phyloP scores from a whole-genome alignment of 1,140 invertebrate species.

The Triops longicaudatus region DNA sequence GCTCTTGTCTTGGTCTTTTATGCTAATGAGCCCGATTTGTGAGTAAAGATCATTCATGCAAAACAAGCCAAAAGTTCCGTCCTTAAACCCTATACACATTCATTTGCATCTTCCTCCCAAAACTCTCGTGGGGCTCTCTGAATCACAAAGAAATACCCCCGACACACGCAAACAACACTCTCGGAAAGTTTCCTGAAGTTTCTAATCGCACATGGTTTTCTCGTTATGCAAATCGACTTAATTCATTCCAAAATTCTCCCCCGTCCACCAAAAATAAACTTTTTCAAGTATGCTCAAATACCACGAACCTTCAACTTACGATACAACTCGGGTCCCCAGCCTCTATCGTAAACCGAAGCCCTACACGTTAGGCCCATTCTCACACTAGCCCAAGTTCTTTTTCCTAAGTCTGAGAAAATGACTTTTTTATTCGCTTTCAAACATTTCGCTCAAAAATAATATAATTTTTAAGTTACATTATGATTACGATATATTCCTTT shows the following conservation, averaged over 20 bases:
- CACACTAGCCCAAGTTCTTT: no score
- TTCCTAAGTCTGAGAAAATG: no score
- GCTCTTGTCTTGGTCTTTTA: neutral
- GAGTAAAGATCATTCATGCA: neutral
- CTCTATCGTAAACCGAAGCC: no score
- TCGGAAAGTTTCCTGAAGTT: neutral
- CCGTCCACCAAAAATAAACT: neutral
- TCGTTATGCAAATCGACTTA: constrained; percentile 1
- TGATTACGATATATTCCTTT: no score
- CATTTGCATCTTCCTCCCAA: neutral
- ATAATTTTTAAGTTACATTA: no score
- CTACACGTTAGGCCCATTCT: no score
- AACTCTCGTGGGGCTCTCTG: neutral
- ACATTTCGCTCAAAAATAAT: no score
- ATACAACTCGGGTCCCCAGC: no score
- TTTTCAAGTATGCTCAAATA: no score
- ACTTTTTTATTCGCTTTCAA: no score
- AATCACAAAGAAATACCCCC: neutral
- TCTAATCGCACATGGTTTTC: constrained; percentile 2
- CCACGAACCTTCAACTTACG: no score
- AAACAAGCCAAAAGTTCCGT: constrained; percentile 1
- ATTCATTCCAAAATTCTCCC: neutral
- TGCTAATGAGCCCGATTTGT: neutral
- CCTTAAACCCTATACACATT: neutral
- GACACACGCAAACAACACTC: constrained; percentile 10